Evolutionary conservation across 2,113 vertebrate genomes (phyloP).

Genomic region (Romanogobio albipinnatus): DNA sequence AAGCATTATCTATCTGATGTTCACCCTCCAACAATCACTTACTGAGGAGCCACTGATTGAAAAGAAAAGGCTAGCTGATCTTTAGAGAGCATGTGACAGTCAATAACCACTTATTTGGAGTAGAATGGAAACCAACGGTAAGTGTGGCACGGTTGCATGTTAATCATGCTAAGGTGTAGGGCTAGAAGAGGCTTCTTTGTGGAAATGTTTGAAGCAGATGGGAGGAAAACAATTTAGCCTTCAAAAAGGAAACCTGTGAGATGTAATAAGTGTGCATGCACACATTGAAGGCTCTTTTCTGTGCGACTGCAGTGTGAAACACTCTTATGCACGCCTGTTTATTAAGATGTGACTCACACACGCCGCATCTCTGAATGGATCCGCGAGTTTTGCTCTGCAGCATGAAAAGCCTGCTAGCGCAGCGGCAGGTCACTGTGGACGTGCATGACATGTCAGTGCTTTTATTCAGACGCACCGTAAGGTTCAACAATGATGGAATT

Average conservation of each 20-base stretch:
- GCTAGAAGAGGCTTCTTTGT: background rate
- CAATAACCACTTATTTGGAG: background rate
- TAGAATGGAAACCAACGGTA: background rate
- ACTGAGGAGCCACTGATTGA: conserved; percentile 2
- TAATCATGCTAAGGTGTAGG: background rate
- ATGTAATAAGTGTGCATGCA: background rate
- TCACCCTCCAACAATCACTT: conserved; percentile 19
- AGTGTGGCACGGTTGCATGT: background rate
- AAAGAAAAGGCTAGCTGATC: background rate
- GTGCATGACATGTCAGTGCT: background rate
- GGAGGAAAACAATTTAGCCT: background rate
- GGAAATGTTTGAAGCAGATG: conserved; percentile 1
- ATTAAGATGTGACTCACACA: conserved; percentile 21
- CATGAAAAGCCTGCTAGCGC: background rate
- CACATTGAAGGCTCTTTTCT: background rate
- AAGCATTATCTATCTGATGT: background rate
- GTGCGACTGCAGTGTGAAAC: background rate
- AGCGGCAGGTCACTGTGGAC: background rate
- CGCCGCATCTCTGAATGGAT: background rate
- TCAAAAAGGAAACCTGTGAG: background rate
- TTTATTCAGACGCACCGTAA: background rate
- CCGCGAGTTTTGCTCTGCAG: background rate
- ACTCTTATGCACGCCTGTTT: background rate
- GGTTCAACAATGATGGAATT: background rate
- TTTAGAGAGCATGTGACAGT: background rate